A percentile compares a stretch with the other conserved stretches of the same genome.
Evolutionary conservation across 2,888 invertebrate genomes (phyloP).

Genomic region (Herminia tarsipennalis): DNA sequence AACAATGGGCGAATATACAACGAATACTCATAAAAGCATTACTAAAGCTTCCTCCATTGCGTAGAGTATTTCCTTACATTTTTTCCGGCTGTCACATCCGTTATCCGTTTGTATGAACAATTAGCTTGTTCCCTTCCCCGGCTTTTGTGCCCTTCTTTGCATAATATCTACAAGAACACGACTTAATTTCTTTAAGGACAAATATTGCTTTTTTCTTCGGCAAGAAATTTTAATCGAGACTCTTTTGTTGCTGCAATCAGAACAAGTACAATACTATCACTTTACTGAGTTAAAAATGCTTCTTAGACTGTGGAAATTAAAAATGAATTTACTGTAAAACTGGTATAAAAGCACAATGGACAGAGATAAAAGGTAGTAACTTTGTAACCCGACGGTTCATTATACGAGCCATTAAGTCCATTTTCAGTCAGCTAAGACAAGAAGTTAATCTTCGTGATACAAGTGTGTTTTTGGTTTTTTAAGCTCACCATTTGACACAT

Average conservation of each 20-base stretch:
- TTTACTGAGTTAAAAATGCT: conserved; percentile 32
- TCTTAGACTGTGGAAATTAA: conserved; percentile 47
- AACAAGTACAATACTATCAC: conserved; percentile 22
- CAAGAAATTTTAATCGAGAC: conserved; percentile 31
- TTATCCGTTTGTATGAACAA: conserved; percentile 66
- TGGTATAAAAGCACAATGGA: conserved; percentile 46
- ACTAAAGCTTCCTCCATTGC: conserved; percentile 48
- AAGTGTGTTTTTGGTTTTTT: conserved; percentile 56
- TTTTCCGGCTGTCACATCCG: conserved; percentile 62
- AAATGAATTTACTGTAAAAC: conserved; percentile 48
- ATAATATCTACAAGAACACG: conserved; percentile 54
- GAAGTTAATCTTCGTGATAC: conserved; percentile 58
- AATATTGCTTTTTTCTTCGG: conserved; percentile 45
- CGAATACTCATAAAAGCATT: conserved; percentile 46
- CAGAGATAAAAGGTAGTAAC: conserved; percentile 52
- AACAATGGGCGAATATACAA: conserved; percentile 24
- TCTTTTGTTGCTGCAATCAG: conserved; percentile 26
- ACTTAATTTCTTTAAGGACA: conserved; percentile 57
- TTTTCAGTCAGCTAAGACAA: conserved; percentile 44
- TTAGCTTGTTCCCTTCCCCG: conserved; percentile 54
- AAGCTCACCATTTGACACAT: conserved; percentile 61
- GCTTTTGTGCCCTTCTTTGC: conserved; percentile 51
- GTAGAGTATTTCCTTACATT: conserved; percentile 55
- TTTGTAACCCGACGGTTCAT: conserved; percentile 56
- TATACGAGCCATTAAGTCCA: conserved; percentile 62